These are phyloP conservation scores for Otus sunia DNA, from an alignment of 2,113 vertebrate species.

Conservation along the genomic window DNA sequence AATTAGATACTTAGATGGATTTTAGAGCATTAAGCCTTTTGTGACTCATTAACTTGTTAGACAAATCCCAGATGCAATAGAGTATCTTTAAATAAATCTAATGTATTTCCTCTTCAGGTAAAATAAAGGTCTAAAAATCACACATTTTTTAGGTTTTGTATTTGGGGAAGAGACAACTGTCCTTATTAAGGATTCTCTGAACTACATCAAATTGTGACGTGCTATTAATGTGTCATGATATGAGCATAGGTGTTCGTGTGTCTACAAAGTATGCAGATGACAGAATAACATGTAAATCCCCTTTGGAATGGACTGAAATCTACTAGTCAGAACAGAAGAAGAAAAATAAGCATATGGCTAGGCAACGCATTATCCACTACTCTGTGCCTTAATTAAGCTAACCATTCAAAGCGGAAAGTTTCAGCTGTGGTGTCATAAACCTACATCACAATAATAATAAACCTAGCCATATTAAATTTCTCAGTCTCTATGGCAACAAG, in stretches of 20 bases:
- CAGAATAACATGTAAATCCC: not conserved
- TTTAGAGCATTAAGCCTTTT: not conserved
- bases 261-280: not conserved
- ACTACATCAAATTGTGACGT: not conserved
- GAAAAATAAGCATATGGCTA: not conserved
- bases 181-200: not conserved
- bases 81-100: not conserved
- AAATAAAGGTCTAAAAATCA: not conserved
- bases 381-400: conserved; percentile 8
- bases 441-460: not conserved
- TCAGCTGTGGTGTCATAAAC: not conserved
- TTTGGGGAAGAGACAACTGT: not conserved
- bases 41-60: not conserved
- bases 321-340: not conserved
- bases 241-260: not conserved
- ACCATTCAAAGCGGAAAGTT: not conserved
- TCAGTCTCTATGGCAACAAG: not conserved
- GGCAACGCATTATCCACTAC: not conserved
- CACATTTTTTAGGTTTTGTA: not conserved
- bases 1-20: not conserved
- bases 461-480: not conserved
- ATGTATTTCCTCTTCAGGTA: not conserved
- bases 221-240: not conserved
- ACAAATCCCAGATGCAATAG: not conserved
- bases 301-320: not conserved